Evolutionary conservation across 2,113 vertebrate species (phyloP).

Genomic region (Lichenostomus cassidix): DNA sequence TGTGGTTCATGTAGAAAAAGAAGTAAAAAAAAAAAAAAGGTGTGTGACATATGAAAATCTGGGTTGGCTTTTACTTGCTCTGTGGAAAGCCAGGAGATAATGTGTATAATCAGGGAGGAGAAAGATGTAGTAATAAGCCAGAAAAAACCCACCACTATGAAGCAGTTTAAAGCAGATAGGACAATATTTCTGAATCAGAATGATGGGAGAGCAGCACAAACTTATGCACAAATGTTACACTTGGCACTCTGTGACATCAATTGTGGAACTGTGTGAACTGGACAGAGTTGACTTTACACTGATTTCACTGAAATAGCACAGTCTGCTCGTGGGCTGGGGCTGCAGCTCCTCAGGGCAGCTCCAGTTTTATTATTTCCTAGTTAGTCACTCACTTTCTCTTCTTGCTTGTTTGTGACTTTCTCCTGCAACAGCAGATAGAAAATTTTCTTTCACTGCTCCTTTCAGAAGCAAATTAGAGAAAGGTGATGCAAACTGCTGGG

Average conservation of each 20-base stretch:
- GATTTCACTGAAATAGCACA: not conserved
- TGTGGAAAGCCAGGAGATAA: not conserved
- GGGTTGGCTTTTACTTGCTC: not conserved
- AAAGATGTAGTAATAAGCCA: not conserved
- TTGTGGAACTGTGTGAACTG: accelerated
- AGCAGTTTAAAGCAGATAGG: not conserved
- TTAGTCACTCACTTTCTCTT: not conserved
- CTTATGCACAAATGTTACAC: not conserved
- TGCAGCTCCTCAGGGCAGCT: not conserved
- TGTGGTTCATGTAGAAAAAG: not conserved
- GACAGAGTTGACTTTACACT: not conserved
- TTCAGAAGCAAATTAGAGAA: not conserved
- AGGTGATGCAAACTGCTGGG: not conserved
- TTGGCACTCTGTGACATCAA: accelerated
- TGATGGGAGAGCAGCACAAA: not conserved
- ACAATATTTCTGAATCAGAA: not conserved
- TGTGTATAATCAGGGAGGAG: not conserved
- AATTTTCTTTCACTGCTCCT: not conserved
- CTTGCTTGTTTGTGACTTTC: not conserved
- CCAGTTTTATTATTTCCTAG: not conserved
- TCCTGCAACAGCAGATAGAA: not conserved
- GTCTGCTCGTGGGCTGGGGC: not conserved
- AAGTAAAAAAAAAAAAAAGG: accelerated
- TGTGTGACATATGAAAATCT: not conserved
- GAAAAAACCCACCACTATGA: not conserved